A percentile compares a stretch with the other conserved stretches of the same genome.
Conservation (phyloP, 1,140 invertebrate genomes). For the Sesamia nonagrioides region DNA sequence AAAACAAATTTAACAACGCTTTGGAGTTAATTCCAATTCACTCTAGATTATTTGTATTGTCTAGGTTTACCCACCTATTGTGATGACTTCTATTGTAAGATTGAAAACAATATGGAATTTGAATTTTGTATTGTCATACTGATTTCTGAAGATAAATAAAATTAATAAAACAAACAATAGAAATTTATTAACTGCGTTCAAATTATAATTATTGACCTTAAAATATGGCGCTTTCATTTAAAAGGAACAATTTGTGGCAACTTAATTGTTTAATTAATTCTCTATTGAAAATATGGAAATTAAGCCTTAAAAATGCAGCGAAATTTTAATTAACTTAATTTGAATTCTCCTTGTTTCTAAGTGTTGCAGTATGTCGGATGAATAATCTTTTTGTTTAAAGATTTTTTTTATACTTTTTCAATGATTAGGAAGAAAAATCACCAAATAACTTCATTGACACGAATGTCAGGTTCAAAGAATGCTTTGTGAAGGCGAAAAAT, state of each 20-base stretch:
- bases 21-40: background rate
- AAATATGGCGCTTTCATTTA: background rate
- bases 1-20: background rate
- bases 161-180: slow-evolving; percentile 13
- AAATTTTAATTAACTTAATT: slow-evolving; percentile 3
- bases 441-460: no score
- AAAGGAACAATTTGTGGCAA: background rate
- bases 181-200: background rate
- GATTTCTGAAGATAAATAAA: background rate
- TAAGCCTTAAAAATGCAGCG: slow-evolving; percentile 2
- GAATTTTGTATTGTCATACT: background rate
- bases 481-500: background rate
- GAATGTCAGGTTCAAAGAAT: background rate
- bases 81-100: background rate
- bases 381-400: background rate
- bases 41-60: background rate
- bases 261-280: slow-evolving; percentile 7
- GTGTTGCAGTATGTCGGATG: background rate
- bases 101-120: background rate
- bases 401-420: no score
- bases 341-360: background rate
- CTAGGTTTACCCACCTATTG: background rate
- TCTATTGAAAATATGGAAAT: slow-evolving; percentile 22
- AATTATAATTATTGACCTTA: background rate
- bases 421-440: background rate